These are phyloP conservation scores for Scaptomyza graminum DNA, from an alignment of 1,140 invertebrate species.

Conservation along the genomic window DNA sequence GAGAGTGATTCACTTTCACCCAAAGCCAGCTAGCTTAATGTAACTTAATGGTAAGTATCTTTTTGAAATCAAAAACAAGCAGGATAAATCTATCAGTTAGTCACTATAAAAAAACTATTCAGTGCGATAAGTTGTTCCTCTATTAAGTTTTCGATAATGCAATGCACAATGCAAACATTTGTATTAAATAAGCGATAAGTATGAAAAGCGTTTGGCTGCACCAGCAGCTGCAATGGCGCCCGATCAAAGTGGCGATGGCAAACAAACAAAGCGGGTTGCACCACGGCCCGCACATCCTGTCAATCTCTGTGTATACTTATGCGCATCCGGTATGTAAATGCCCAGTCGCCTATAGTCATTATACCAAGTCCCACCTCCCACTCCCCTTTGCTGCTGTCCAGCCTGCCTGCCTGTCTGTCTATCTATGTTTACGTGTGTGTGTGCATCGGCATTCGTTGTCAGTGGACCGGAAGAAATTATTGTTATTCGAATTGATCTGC, in stretches of 20 bases:
- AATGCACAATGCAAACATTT: constrained; percentile 12
- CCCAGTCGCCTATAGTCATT: constrained; percentile 43
- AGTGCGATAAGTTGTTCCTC: too few relatives aligned
- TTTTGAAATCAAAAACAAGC: too few relatives aligned
- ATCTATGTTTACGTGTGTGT: constrained; percentile 14
- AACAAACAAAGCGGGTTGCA: constrained; percentile 54
- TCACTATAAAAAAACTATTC: too few relatives aligned
- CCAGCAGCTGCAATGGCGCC: background rate
- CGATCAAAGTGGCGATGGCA: constrained; percentile 18
- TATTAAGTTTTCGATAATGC: background rate
- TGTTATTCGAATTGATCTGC: constrained; percentile 81
- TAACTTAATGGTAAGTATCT: too few relatives aligned
- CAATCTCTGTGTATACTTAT: constrained; percentile 77
- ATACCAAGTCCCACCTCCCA: background rate
- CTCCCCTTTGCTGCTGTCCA: background rate
- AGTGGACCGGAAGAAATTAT: constrained; percentile 79
- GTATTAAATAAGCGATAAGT: constrained; percentile 15
- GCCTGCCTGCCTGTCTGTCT: constrained; percentile 17
- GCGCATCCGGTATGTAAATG: constrained; percentile 74
- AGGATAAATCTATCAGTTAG: too few relatives aligned
- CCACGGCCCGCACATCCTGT: constrained; percentile 78
- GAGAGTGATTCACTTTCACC: too few relatives aligned
- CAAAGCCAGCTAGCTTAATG: too few relatives aligned
- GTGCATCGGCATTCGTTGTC: constrained; percentile 53
- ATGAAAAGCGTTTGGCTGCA: constrained; percentile 6